A percentile compares a stretch with the other conserved stretches of the same genome.
Evolutionary conservation across 2,888 invertebrate species (phyloP).

Genomic region (Meghimatium bilineatum): DNA sequence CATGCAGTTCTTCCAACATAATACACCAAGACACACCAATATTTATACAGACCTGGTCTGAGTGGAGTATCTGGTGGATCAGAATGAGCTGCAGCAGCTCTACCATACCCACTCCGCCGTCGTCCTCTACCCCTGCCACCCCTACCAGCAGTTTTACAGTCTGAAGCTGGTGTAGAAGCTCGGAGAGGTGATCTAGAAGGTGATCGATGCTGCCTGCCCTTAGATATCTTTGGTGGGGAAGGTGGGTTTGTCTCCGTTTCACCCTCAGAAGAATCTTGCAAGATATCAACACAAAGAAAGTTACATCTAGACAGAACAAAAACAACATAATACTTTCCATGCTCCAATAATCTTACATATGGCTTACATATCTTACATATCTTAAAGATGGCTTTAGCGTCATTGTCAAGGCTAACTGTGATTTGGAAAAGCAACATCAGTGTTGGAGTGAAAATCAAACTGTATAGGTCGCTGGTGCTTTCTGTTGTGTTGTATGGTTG

Average conservation of each 20-base stretch:
- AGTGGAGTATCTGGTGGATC: conserved; percentile 31
- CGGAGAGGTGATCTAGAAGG: conserved; percentile 41
- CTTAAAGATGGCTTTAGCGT: too few species aligned
- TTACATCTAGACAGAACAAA: too few species aligned
- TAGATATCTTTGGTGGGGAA: conserved; percentile 43
- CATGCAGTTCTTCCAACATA: too few species aligned
- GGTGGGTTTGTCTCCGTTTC: conserved; percentile 29
- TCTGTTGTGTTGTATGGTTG: too few species aligned
- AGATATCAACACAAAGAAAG: background rate
- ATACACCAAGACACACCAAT: too few species aligned
- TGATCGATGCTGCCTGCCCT: conserved; percentile 46
- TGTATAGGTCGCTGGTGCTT: too few species aligned
- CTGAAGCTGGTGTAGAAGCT: conserved; percentile 19
- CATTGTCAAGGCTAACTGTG: too few species aligned
- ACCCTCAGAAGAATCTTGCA: conserved; percentile 27
- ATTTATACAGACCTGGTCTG: conserved; percentile 31
- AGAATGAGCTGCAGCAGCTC: conserved; percentile 47
- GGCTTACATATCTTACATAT: too few species aligned
- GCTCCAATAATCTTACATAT: too few species aligned
- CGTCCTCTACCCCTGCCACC: conserved; percentile 56
- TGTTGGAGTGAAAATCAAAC: too few species aligned
- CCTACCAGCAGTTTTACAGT: conserved; percentile 45
- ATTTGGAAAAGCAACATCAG: too few species aligned
- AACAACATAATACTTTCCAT: too few species aligned
- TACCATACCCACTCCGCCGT: conserved; percentile 61